phyloP scores from a whole-genome alignment of 2,797 vertebrate species.

The Lateolabrax maculatus region DNA sequence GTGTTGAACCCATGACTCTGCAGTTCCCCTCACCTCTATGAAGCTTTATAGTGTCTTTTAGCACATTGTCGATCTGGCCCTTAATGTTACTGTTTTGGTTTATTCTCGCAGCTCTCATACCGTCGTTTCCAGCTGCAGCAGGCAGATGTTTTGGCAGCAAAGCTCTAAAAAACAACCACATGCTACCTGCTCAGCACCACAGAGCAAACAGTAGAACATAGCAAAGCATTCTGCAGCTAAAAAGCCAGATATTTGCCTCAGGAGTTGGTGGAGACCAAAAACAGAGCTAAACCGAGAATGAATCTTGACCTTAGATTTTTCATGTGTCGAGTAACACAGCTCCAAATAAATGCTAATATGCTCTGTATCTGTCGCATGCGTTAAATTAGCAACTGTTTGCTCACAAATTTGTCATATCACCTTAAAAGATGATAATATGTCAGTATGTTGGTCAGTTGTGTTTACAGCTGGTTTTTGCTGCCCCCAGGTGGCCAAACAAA shows the following conservation, averaged over 20 bases:
- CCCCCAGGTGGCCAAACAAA: background rate
- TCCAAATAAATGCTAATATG: background rate
- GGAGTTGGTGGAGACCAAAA: background rate
- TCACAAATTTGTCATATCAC: background rate
- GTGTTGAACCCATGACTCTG: background rate
- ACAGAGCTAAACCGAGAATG: background rate
- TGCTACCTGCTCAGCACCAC: background rate
- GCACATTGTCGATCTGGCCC: no score
- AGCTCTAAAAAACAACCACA: background rate
- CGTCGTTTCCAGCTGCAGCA: background rate
- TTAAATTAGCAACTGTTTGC: background rate
- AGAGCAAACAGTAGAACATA: background rate
- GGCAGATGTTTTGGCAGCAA: background rate
- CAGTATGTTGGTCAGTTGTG: background rate
- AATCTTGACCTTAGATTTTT: background rate
- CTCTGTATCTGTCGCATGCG: background rate
- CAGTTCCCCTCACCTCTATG: background rate
- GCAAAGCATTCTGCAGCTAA: no score
- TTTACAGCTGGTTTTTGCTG: slow-evolving; percentile 6
- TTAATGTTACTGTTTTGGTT: background rate
- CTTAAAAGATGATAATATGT: background rate
- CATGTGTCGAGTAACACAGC: background rate
- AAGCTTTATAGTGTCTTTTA: background rate
- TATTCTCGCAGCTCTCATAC: background rate
- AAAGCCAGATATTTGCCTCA: no score